Base-by-base conservation (phyloP, 2,113 vertebrate genomes). In the Physeter macrocephalus region DNA sequence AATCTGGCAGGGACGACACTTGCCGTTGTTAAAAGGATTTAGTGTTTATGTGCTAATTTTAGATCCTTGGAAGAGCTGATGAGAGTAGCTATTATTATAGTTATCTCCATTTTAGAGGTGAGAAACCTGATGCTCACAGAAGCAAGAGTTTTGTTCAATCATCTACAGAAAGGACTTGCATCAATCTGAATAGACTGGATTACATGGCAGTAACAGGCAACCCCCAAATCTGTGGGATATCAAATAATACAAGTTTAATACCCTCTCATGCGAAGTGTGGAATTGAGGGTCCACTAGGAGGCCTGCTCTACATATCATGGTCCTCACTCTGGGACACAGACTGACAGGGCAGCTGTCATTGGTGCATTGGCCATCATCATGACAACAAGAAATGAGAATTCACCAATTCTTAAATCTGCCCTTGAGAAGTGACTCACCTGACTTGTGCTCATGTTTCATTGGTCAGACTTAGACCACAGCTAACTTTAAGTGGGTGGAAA, bases 11-110 rank as follows among this genome's bases (percentile, higher is more conserved):
- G 54, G 71, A 81, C 74, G 88, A 93, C 61, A 78, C 43, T 91
- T 96, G 46, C 49, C 66, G 74, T 57, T 91, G 61, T 93, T 96
- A 94, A 92, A 87, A 95, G 43, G 57, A 83, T 97, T 91, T 97
- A 77, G 57, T 84, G 23, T 80, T 93, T 91, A 77, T 72, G 39
- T 11, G 31, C 83, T 96, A 95, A 97, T 92, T 93, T 97, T 96
- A 92, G 89, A 83, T 64, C 57, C 29, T 92, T 74, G 25, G 83
- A 94, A 84, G 57, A 82, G 36, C 64, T 69, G 36, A 83, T 34
- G 46, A 74, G 62, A 89, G 72, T 36, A 93, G 46, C 62, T 95
- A 91, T 94, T 95, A 88, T 93, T 97, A 94, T 10, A 93, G 43
- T 67, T 87, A 86, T 93, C 72, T 90, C n/a, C 54, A 87, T 59